These are phyloP conservation scores for Vanacampus margaritifer DNA, from an alignment of 2,113 vertebrate genomes.

Conservation along the genomic window DNA sequence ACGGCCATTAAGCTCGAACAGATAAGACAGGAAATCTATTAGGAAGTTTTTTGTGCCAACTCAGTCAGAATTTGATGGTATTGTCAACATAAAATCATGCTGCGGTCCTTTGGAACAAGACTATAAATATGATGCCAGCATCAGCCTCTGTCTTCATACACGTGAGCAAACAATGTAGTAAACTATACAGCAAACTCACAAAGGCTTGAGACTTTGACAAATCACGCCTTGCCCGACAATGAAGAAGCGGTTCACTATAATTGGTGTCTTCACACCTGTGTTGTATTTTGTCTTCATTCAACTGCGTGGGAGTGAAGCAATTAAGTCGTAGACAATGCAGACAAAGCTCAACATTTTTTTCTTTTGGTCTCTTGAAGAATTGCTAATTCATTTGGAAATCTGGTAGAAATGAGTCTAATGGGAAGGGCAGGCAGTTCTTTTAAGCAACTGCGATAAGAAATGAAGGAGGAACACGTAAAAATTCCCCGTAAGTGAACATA, in stretches of 20 bases:
- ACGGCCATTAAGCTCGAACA: background rate
- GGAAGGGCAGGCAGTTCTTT: background rate
- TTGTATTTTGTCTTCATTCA: slow-evolving; percentile 20
- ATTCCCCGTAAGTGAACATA: slow-evolving; percentile 15
- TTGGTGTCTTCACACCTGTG: slow-evolving; percentile 17
- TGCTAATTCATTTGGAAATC: slow-evolving; percentile 8
- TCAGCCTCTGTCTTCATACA: slow-evolving; percentile 1
- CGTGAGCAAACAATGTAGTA: slow-evolving; percentile 8
- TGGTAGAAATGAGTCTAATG: slow-evolving; percentile 5
- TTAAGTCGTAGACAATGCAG: slow-evolving; percentile 9
- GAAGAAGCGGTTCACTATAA: slow-evolving; percentile 34
- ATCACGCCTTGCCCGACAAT: slow-evolving; percentile 24
- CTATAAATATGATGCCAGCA: slow-evolving; percentile 13
- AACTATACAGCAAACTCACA: slow-evolving; percentile 16
- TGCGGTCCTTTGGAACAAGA: background rate
- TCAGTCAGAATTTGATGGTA: slow-evolving; percentile 13
- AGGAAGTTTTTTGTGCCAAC: slow-evolving; percentile 5
- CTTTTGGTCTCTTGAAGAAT: background rate
- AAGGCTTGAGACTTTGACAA: slow-evolving; percentile 23
- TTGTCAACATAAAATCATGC: slow-evolving; percentile 13
- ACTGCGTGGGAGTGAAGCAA: slow-evolving; percentile 7
- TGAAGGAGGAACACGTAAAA: slow-evolving; percentile 7
- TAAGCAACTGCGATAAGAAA: slow-evolving; percentile 1
- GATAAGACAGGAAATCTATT: slow-evolving; percentile 13
- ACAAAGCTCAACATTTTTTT: slow-evolving; percentile 6